These are phyloP conservation scores for Drosophila suzukii DNA, from an alignment of 1,140 invertebrate genomes.

Conservation along the genomic window DNA sequence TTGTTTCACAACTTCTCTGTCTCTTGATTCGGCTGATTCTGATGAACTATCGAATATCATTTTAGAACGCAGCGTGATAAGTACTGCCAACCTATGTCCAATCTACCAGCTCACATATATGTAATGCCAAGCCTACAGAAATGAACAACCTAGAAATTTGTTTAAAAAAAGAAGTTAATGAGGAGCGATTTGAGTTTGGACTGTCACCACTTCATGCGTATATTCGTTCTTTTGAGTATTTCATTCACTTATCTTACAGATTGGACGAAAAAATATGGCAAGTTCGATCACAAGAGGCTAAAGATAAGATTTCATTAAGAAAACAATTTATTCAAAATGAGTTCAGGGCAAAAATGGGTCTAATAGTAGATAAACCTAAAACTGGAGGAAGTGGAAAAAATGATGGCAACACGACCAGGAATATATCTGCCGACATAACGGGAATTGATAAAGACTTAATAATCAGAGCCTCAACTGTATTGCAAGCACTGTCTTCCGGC, in stretches of 20 bases:
- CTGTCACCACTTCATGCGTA: conserved; percentile 18
- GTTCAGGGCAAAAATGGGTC: conserved; percentile 14
- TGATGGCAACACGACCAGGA: conserved; percentile 17
- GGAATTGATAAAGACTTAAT: conserved; percentile 13
- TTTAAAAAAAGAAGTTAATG: no score
- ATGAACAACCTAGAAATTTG: no score
- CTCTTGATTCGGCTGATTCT: no score
- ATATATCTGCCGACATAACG: conserved; percentile 12
- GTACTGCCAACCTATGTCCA: no score
- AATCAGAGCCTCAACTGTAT: conserved; percentile 8
- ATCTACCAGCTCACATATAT: no score
- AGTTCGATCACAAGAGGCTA: neutral
- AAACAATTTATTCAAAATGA: conserved; percentile 10
- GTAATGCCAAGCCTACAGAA: no score
- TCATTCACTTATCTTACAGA: conserved; percentile 18
- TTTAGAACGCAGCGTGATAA: no score
- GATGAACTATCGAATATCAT: no score
- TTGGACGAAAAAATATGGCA: conserved; percentile 11
- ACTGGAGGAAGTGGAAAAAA: conserved; percentile 10
- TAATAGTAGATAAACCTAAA: conserved; percentile 17
- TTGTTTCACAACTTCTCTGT: no score
- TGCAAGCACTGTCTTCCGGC: conserved; percentile 15
- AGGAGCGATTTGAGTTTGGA: conserved; percentile 16
- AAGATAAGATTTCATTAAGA: conserved; percentile 15
- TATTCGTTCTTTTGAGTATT: no score